phyloP scores from a whole-genome alignment of 2,888 invertebrate genomes.

The Andrena trimmerana region DNA sequence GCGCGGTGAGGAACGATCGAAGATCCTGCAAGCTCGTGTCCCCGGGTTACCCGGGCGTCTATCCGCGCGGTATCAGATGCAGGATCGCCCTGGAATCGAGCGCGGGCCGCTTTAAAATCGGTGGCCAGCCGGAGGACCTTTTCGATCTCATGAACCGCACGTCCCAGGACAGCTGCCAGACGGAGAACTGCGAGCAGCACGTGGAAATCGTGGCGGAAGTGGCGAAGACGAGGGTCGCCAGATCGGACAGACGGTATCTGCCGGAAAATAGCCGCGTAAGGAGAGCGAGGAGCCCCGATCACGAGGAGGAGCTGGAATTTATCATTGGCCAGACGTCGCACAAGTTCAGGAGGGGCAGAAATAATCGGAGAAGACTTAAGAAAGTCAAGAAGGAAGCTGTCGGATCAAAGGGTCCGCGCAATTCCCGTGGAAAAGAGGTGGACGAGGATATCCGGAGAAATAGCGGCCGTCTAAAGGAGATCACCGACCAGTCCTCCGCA shows the following conservation, averaged over 20 bases:
- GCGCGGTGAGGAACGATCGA: slow-evolving; percentile 76
- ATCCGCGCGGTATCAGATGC: slow-evolving; percentile 78
- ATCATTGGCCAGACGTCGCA: slow-evolving; percentile 72
- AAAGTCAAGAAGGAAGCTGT: slow-evolving; percentile 49
- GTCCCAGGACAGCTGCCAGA: slow-evolving; percentile 76
- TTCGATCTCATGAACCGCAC: slow-evolving; percentile 80
- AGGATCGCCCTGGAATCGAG: slow-evolving; percentile 76
- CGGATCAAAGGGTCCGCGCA: slow-evolving; percentile 54
- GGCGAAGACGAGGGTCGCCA: slow-evolving; percentile 36
- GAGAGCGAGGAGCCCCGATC: slow-evolving; percentile 52
- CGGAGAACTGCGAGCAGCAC: slow-evolving; percentile 78
- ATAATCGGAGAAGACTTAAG: slow-evolving; percentile 55
- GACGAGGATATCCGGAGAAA: slow-evolving; percentile 39
- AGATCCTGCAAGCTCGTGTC: slow-evolving; percentile 75
- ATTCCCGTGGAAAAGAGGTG: slow-evolving; percentile 30
- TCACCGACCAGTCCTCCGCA: slow-evolving; percentile 33
- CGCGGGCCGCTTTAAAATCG: slow-evolving; percentile 77
- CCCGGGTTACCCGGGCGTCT: slow-evolving; percentile 79
- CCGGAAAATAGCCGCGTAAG: neutral
- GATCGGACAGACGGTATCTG: slow-evolving; percentile 23
- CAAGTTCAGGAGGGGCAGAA: slow-evolving; percentile 52
- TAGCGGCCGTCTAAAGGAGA: slow-evolving; percentile 33
- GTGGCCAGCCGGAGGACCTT: slow-evolving; percentile 75
- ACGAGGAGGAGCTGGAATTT: slow-evolving; percentile 76
- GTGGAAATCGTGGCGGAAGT: slow-evolving; percentile 64